phyloP scores from a whole-genome alignment of 2,113 vertebrate species.

The Megaceryle maxima region DNA sequence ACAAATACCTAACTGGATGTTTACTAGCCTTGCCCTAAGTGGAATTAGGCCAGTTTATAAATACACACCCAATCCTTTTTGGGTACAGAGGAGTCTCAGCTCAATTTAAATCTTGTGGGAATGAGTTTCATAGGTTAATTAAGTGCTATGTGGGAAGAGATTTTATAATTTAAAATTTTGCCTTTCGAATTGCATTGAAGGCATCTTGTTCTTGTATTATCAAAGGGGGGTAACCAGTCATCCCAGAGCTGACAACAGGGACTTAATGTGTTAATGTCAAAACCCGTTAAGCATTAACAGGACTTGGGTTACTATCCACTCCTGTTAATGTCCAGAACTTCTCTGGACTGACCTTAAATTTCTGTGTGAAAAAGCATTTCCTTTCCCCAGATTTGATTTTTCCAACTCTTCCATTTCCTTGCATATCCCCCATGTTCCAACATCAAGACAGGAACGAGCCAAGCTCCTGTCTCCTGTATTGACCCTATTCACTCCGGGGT shows the following conservation, averaged over 20 bases:
- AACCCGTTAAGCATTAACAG: background rate
- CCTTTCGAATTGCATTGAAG: background rate
- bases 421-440: background rate
- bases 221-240: background rate
- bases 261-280: background rate
- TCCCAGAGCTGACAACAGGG: background rate
- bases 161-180: background rate
- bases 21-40: background rate
- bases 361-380: background rate
- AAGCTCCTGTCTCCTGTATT: background rate
- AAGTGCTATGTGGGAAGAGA: background rate
- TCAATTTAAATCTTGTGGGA: background rate
- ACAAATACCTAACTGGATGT: background rate
- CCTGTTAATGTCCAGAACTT: background rate
- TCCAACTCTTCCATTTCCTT: background rate
- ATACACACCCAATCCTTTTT: background rate
- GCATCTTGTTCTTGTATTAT: background rate
- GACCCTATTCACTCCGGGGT: background rate
- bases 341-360: background rate
- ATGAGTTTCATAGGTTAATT: background rate
- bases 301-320: background rate
- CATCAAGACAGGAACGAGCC: background rate
- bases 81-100: background rate
- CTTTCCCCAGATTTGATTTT: background rate
- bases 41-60: background rate